Conservation (phyloP, 2,113 vertebrate species). For the Ranitomeya variabilis region DNA sequence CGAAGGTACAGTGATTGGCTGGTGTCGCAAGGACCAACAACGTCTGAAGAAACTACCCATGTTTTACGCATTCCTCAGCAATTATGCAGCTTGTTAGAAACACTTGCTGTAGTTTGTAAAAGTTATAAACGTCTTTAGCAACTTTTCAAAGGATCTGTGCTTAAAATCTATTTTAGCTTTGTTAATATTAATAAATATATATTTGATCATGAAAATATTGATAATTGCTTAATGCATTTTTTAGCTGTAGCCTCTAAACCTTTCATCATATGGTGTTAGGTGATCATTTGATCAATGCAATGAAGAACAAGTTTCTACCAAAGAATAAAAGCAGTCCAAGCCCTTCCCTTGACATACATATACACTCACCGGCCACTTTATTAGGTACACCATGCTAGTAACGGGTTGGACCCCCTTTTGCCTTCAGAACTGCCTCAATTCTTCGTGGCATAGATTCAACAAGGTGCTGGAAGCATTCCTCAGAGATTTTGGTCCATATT, state of each 20-base stretch:
- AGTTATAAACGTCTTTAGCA: not conserved
- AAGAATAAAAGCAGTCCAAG: too few relatives aligned
- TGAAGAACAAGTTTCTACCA: not conserved
- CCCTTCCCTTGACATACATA: too few relatives aligned
- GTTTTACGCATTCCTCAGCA: slow-evolving; percentile 99
- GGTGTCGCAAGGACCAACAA: slow-evolving; percentile 97
- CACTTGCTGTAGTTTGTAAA: not conserved
- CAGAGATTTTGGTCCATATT: too few relatives aligned
- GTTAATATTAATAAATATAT: not conserved
- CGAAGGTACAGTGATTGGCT: slow-evolving; percentile 93
- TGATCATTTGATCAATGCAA: not conserved
- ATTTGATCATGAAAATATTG: not conserved
- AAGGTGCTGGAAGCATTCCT: too few relatives aligned
- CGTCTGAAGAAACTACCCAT: slow-evolving; percentile 96
- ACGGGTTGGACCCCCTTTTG: too few relatives aligned
- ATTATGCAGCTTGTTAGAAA: slow-evolving; percentile 88
- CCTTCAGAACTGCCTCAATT: too few relatives aligned
- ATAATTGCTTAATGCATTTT: not conserved
- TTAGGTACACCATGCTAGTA: too few relatives aligned
- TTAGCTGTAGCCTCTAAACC: not conserved
- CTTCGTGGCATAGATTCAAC: too few relatives aligned
- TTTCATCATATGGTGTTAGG: not conserved
- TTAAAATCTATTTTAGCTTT: slow-evolving; percentile 1
- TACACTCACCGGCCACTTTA: too few relatives aligned
- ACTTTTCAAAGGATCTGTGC: not conserved